Percentiles rank a stretch among this genome's conserved stretches.
Evolutionary conservation across 2,888 invertebrate genomes (phyloP).

Genomic region (Hydrotaea cyrtoneurina): DNA sequence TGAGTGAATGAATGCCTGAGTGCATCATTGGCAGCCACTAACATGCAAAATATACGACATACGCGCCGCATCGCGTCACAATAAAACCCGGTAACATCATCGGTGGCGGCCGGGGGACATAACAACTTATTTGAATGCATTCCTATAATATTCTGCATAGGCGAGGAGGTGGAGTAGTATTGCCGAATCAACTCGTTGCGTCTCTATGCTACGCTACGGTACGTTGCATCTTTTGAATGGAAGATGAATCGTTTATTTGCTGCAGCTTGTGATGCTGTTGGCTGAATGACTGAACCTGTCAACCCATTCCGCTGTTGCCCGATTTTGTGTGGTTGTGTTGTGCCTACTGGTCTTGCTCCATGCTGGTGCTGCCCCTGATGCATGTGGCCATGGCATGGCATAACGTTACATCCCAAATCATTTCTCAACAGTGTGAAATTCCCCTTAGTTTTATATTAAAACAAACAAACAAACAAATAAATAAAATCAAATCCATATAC

Average conservation of each 20-base stretch:
- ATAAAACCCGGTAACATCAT: not conserved
- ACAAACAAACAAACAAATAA: not conserved
- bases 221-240: constrained; percentile 66
- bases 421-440: constrained; percentile 74
- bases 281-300: constrained; percentile 65
- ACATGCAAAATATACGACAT: constrained; percentile 31
- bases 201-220: constrained; percentile 46
- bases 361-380: constrained; percentile 9
- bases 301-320: constrained; percentile 57
- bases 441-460: constrained; percentile 54
- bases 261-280: constrained; percentile 40
- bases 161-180: not conserved
- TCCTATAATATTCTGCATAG: constrained; percentile 26
- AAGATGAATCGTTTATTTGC: constrained; percentile 50
- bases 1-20: constrained; percentile 47
- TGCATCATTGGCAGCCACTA: constrained; percentile 67
- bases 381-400: constrained; percentile 54
- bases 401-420: constrained; percentile 77
- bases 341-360: not conserved
- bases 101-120: not conserved
- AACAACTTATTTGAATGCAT: not conserved
- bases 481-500: constrained; percentile 32
- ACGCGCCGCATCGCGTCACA: no score
- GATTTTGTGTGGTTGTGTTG: not conserved
- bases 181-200: not conserved